Conservation (phyloP, 2,888 invertebrate species). For the Apamea anceps region DNA sequence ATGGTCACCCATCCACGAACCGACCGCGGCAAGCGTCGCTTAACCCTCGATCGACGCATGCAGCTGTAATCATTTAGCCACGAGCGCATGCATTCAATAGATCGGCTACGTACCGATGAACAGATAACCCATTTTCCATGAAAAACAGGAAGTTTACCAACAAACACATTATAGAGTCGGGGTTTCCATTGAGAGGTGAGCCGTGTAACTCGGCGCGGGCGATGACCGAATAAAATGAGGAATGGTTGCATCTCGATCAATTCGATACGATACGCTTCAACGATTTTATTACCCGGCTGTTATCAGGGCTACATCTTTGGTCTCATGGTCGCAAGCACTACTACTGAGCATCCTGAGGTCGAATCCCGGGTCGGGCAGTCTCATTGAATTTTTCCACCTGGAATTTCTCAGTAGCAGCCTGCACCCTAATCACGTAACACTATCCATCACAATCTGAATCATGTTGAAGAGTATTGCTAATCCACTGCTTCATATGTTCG, state of each 20-base stretch:
- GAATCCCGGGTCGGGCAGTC: not conserved
- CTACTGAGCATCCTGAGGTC: not conserved
- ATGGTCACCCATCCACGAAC: too few species aligned
- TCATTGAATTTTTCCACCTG: too few species aligned
- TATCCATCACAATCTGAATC: not conserved
- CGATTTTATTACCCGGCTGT: constrained; percentile 34
- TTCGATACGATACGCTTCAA: constrained; percentile 50
- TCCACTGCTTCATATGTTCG: too few species aligned
- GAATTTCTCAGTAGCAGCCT: too few species aligned
- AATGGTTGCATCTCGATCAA: constrained; percentile 56
- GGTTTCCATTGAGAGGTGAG: constrained; percentile 13
- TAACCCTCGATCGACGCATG: too few species aligned
- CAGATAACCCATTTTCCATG: constrained; percentile 6
- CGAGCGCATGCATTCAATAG: too few species aligned
- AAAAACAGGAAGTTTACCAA: constrained; percentile 9
- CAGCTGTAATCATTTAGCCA: too few species aligned
- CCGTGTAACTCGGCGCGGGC: constrained; percentile 36
- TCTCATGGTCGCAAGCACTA: too few species aligned
- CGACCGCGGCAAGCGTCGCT: too few species aligned
- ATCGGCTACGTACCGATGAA: not conserved
- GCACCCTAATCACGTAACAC: not conserved
- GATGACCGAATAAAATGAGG: constrained; percentile 57
- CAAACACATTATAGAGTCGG: constrained; percentile 14
- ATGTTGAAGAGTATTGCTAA: not conserved
- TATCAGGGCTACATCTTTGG: constrained; percentile 33